Evolutionary conservation across 1,140 invertebrate genomes (phyloP).

Genomic region (Gonatopus flavifemur): DNA sequence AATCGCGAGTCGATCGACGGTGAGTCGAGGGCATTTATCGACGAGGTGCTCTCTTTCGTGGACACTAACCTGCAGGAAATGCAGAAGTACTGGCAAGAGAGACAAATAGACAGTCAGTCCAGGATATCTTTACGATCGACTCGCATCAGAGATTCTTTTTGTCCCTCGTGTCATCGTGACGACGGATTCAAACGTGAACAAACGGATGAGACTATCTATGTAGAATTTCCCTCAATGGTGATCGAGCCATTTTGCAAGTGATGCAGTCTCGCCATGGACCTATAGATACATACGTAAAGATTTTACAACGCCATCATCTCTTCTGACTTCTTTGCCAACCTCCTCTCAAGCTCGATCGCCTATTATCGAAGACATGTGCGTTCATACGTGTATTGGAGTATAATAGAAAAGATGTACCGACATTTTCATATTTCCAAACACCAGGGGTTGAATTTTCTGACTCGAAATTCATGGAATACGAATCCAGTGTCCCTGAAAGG

Average conservation of each 20-base stretch:
- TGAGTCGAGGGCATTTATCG: conserved; percentile 24
- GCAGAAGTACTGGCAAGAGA: no score
- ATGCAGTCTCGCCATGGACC: conserved; percentile 20
- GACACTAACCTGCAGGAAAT: no score
- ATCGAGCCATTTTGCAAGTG: conserved; percentile 26
- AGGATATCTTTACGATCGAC: conserved; percentile 26
- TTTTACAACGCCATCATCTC: conserved; percentile 46
- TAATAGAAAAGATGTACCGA: no score
- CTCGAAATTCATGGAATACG: no score
- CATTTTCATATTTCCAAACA: no score
- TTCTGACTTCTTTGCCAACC: conserved; percentile 47
- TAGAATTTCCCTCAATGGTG: conserved; percentile 10
- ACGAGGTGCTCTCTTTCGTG: conserved; percentile 10
- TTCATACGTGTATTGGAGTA: no score
- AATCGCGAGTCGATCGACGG: no score
- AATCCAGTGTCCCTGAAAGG: no score
- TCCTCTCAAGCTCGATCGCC: no score
- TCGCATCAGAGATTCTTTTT: conserved; percentile 22
- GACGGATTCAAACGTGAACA: neutral
- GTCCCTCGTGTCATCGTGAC: conserved; percentile 9
- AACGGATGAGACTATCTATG: conserved; percentile 1
- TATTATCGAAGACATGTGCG: no score
- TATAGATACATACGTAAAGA: conserved; percentile 34
- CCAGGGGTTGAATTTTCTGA: no score
- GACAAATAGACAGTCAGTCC: no score